Percentiles rank a stretch among this genome's conserved stretches.
Evolutionary conservation across 2,797 vertebrate genomes (phyloP).

Genomic region (Garrulus glandarius): DNA sequence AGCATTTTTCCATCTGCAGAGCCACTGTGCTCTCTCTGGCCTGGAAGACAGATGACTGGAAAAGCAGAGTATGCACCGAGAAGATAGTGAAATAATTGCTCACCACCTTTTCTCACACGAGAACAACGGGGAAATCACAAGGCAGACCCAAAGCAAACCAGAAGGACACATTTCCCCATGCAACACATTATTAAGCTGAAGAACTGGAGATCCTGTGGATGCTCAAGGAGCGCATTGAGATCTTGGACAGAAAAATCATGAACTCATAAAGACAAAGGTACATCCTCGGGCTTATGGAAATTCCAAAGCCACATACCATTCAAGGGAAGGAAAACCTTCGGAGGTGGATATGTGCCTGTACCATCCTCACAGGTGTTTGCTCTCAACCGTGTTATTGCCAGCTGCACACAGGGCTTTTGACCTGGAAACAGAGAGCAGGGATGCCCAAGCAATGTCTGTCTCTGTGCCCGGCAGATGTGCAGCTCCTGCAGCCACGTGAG

Average conservation of each 20-base stretch:
- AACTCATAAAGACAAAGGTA: background rate
- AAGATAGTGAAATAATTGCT: background rate
- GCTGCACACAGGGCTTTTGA: background rate
- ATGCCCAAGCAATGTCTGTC: background rate
- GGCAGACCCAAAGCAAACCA: background rate
- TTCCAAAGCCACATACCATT: background rate
- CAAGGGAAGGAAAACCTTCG: background rate
- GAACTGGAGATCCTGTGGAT: background rate
- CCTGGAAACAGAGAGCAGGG: background rate
- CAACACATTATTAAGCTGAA: background rate
- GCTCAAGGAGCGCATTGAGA: background rate
- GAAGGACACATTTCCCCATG: background rate
- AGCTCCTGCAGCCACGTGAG: background rate
- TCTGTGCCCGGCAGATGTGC: background rate
- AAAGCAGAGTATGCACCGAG: background rate
- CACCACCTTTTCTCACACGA: background rate
- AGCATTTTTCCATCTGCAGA: background rate
- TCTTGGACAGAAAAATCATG: background rate
- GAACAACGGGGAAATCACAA: background rate
- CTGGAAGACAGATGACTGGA: background rate
- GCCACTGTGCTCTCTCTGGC: background rate
- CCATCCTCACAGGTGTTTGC: background rate
- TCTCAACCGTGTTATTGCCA: rapidly evolving
- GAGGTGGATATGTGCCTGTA: rapidly evolving
- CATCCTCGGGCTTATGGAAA: background rate